These are phyloP conservation scores for Daphoenositta chrysoptera DNA, from an alignment of 2,113 vertebrate species.

Conservation along the genomic window DNA sequence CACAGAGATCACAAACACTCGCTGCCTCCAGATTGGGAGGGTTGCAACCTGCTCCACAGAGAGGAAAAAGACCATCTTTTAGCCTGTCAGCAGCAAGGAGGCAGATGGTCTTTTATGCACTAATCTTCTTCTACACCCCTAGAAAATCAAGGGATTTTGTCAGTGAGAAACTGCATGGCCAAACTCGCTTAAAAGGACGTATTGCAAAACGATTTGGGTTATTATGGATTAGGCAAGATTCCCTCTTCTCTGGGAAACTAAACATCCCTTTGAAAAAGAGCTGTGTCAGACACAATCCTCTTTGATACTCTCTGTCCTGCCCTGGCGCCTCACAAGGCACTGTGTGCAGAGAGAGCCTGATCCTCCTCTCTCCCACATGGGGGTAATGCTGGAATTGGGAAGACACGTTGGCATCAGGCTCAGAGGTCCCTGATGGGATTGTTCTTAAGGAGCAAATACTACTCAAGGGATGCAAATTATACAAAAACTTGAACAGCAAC, in stretches of 20 bases:
- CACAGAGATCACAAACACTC: neutral
- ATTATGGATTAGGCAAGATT: slow-evolving; percentile 35
- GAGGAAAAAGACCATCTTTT: neutral
- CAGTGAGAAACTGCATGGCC: neutral
- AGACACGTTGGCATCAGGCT: fast-evolving
- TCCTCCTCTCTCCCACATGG: neutral
- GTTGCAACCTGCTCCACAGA: neutral
- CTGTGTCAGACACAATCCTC: neutral
- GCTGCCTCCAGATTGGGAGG: neutral
- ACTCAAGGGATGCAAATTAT: fast-evolving
- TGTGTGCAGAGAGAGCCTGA: neutral
- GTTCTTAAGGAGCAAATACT: neutral
- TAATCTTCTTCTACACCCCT: neutral
- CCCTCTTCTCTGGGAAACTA: neutral
- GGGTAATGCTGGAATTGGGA: fast-evolving
- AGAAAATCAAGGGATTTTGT: slow-evolving; percentile 28
- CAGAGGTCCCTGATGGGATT: too few relatives aligned
- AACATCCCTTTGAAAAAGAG: neutral
- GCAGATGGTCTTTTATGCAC: slow-evolving; percentile 54
- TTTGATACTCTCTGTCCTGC: neutral
- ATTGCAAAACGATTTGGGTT: neutral
- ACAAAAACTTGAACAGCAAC: neutral
- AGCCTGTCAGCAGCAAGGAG: slow-evolving; percentile 17
- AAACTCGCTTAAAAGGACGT: neutral
- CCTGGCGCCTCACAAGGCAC: neutral